phyloP scores from a whole-genome alignment of 2,888 invertebrate species.

The Cybosia mesomella region DNA sequence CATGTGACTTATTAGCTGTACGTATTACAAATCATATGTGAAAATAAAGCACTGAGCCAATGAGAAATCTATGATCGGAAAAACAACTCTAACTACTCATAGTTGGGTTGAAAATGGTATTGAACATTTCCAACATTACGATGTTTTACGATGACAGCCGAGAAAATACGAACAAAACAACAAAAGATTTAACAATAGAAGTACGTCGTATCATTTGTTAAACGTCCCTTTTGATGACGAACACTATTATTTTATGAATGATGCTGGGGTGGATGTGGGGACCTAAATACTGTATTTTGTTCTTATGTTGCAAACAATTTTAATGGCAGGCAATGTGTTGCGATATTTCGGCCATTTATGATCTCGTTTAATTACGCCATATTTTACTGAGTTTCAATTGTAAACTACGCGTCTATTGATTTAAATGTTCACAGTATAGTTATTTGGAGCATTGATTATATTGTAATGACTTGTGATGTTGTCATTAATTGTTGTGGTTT shows the following conservation, averaged over 20 bases:
- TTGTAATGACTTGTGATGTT: no score
- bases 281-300: constrained; percentile 66
- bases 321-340: constrained; percentile 21
- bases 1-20: constrained; percentile 84
- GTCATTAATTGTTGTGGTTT: no score
- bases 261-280: constrained; percentile 71
- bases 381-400: not conserved
- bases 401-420: not conserved
- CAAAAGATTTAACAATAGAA: constrained; percentile 84
- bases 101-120: constrained; percentile 44
- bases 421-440: not conserved
- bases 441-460: not conserved
- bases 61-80: constrained; percentile 25
- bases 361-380: constrained; percentile 6
- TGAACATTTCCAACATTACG: constrained; percentile 44
- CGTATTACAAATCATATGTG: constrained; percentile 72
- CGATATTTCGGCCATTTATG: constrained; percentile 13
- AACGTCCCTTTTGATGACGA: constrained; percentile 85
- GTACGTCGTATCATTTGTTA: constrained; percentile 85
- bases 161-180: constrained; percentile 74
- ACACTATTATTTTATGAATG: constrained; percentile 85
- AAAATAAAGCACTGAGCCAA: constrained; percentile 62
- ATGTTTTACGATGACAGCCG: constrained; percentile 56
- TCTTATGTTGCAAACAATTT: constrained; percentile 50
- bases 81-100: constrained; percentile 25